phyloP scores from a whole-genome alignment of 2,888 invertebrate species.

The Molorchus minor region DNA sequence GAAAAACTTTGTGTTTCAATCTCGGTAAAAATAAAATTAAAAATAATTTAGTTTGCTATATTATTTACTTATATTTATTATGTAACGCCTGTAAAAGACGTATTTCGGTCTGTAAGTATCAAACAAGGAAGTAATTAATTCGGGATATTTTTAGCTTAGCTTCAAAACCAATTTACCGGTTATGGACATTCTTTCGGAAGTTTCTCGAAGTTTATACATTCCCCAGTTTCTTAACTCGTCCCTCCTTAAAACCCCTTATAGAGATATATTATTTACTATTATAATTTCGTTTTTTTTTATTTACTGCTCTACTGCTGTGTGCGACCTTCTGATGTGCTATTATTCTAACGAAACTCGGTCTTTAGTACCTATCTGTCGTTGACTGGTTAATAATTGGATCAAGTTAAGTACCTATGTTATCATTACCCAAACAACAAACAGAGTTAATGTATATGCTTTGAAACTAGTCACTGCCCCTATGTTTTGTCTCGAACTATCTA shows the following conservation, averaged over 20 bases:
- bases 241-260: constrained; percentile 2
- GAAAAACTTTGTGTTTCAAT: background rate
- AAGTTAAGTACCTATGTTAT: too few relatives aligned
- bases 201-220: constrained; percentile 8
- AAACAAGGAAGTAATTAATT: constrained; percentile 21
- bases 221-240: background rate
- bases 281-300: constrained; percentile 14
- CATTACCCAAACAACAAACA: too few relatives aligned
- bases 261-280: constrained; percentile 9
- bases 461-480: too few relatives aligned
- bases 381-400: too few relatives aligned
- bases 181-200: constrained; percentile 13
- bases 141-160: constrained; percentile 8
- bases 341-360: too few relatives aligned
- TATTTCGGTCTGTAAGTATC: constrained; percentile 2
- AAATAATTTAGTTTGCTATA: background rate
- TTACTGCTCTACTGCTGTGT: too few relatives aligned
- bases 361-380: too few relatives aligned
- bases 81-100: background rate
- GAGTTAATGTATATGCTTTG: too few relatives aligned
- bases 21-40: background rate
- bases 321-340: too few relatives aligned
- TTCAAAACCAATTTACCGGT: constrained; percentile 16
- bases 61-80: background rate
- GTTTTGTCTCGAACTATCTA: too few relatives aligned